phyloP scores from a whole-genome alignment of 2,797 vertebrate species.

The Etheostoma nigrum region DNA sequence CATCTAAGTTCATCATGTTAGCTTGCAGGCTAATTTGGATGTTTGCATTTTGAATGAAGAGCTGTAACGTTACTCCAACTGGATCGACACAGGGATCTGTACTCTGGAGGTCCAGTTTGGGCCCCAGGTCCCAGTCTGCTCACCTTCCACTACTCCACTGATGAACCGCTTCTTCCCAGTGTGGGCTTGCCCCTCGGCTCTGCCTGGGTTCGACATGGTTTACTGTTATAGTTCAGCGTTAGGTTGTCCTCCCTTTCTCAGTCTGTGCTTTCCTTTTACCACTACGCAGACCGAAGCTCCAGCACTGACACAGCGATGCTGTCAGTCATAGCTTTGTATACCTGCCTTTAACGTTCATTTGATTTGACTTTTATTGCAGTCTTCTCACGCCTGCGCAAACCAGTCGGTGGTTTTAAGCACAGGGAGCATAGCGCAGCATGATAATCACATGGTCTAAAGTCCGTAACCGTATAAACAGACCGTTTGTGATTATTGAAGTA shows the following conservation, averaged over 20 bases:
- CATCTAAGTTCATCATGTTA: neutral
- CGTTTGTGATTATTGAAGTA: conserved; percentile 14
- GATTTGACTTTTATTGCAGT: conserved; percentile 16
- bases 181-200: conserved; percentile 39
- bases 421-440: neutral
- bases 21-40: neutral
- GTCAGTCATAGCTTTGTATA: neutral
- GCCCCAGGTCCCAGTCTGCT: conserved; percentile 50
- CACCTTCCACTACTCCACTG: conserved; percentile 96
- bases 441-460: conserved; percentile 18
- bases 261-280: neutral
- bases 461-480: neutral
- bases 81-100: neutral
- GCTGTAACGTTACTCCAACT: neutral
- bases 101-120: neutral
- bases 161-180: conserved; percentile 85
- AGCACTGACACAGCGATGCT: neutral
- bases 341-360: neutral
- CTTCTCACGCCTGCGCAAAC: conserved; percentile 54
- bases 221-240: neutral
- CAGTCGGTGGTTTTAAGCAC: fast-evolving
- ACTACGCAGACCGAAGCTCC: neutral
- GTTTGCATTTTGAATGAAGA: neutral
- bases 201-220: conserved; percentile 63
- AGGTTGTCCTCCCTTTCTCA: neutral